Evolutionary conservation across 2,888 invertebrate species (phyloP).

Genomic region (Galerucella calmariensis): DNA sequence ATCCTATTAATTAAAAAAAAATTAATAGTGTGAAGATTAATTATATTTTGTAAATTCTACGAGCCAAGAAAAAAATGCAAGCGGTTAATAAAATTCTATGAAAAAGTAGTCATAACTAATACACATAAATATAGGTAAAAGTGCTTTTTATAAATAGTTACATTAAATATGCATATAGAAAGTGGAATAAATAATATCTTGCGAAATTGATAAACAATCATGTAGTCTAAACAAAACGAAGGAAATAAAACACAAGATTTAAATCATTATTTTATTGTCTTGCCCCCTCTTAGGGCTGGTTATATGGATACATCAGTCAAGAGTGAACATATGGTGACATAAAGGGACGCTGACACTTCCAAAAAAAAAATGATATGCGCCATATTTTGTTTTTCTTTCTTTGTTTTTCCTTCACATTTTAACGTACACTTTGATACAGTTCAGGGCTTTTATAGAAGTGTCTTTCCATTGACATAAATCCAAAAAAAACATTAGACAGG

Average conservation of each 20-base stretch:
- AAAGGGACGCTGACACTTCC: slow-evolving; percentile 64
- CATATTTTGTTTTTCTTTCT: slow-evolving; percentile 49
- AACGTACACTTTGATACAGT: slow-evolving; percentile 50
- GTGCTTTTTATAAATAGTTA: too few relatives aligned
- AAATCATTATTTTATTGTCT: slow-evolving; percentile 66
- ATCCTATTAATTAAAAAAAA: not conserved
- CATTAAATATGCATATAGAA: not conserved
- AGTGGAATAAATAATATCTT: not conserved
- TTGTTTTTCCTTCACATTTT: slow-evolving; percentile 32
- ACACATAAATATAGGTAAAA: too few relatives aligned
- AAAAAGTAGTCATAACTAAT: not conserved
- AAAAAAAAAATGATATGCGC: slow-evolving; percentile 61
- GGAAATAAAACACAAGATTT: slow-evolving; percentile 48
- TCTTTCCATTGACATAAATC: slow-evolving; percentile 26
- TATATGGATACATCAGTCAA: slow-evolving; percentile 66
- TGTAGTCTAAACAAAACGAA: not conserved
- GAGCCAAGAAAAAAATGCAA: not conserved
- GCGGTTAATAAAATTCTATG: not conserved
- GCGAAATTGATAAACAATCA: too few relatives aligned
- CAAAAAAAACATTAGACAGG: slow-evolving; percentile 18
- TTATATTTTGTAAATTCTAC: slow-evolving; percentile 3
- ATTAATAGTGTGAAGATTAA: not conserved
- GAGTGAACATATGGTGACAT: slow-evolving; percentile 64
- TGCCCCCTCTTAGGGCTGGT: slow-evolving; percentile 62
- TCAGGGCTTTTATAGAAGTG: slow-evolving; percentile 50